Evolutionary conservation across 1,140 invertebrate species (phyloP).

Genomic region (Cephus cinctus): DNA sequence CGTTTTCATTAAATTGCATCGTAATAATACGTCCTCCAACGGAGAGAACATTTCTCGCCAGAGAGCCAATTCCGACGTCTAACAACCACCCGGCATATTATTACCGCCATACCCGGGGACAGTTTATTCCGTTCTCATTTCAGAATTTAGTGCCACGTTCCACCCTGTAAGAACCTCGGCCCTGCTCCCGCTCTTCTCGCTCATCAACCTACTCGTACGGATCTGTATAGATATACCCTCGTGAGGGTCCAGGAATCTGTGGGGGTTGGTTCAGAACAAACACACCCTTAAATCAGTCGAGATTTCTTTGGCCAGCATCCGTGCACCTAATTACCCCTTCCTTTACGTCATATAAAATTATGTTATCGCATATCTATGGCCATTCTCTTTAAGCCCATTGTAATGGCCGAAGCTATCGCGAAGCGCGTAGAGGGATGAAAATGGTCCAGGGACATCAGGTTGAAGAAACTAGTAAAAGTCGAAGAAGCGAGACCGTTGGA

Average conservation of each 20-base stretch:
- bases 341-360: no score
- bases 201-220: neutral
- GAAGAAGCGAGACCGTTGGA: no score
- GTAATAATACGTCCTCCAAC: constrained; percentile 21
- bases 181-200: constrained; percentile 15
- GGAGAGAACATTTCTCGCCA: constrained; percentile 31
- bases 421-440: no score
- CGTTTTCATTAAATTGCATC: constrained; percentile 35
- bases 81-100: constrained; percentile 41
- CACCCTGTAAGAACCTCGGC: neutral
- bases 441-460: no score
- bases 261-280: constrained; percentile 10
- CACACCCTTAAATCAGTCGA: constrained; percentile 25
- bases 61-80: constrained; percentile 35
- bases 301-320: constrained; percentile 34
- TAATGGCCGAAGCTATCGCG: no score
- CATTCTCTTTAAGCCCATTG: no score
- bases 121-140: constrained; percentile 49
- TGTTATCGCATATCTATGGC: no score
- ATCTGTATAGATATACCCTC: constrained; percentile 8
- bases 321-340: no score
- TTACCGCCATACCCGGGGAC: constrained; percentile 36
- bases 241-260: no score
- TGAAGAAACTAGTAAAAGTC: no score
- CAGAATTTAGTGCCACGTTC: constrained; percentile 33